Conservation (phyloP, 1,140 invertebrate species). For the Drosophila teissieri region DNA sequence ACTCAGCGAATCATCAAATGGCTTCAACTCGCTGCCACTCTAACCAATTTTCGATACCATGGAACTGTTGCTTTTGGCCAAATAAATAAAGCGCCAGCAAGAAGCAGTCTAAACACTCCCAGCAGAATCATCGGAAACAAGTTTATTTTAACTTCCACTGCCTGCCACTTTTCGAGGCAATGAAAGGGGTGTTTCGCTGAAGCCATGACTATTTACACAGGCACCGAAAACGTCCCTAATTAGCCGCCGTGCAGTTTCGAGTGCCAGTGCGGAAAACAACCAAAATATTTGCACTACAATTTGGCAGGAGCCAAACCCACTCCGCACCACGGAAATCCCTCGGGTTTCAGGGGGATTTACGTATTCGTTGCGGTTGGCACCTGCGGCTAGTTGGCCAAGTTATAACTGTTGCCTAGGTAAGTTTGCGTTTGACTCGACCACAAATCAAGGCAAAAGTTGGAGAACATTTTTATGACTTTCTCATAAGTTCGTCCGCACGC, state of each 20-base stretch:
- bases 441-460: conserved; percentile 64
- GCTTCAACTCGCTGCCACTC: not conserved
- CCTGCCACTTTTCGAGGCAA: conserved; percentile 5
- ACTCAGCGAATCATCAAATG: conserved; percentile 7
- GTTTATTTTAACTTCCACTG: conserved; percentile 39
- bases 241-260: conserved; percentile 49
- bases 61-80: conserved; percentile 24
- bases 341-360: conserved; percentile 34
- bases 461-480: conserved; percentile 68
- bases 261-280: conserved; percentile 47
- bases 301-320: conserved; percentile 6
- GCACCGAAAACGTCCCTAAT: conserved; percentile 46
- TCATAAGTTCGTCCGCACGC: conserved; percentile 75
- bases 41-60: not conserved
- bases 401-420: conserved; percentile 49
- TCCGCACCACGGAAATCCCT: conserved; percentile 31
- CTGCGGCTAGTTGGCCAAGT: conserved; percentile 43
- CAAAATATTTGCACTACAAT: conserved; percentile 50
- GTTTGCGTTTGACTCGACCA: conserved; percentile 68
- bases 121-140: conserved; percentile 35
- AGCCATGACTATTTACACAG: conserved; percentile 27
- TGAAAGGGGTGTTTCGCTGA: not conserved
- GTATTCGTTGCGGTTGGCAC: conserved; percentile 39
- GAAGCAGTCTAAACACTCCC: conserved; percentile 23
- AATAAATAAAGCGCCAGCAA: conserved; percentile 16